Percentiles rank a stretch among this genome's conserved stretches.
phyloP scores from a whole-genome alignment of 2,113 vertebrate species.

The Enhydra lutris region DNA sequence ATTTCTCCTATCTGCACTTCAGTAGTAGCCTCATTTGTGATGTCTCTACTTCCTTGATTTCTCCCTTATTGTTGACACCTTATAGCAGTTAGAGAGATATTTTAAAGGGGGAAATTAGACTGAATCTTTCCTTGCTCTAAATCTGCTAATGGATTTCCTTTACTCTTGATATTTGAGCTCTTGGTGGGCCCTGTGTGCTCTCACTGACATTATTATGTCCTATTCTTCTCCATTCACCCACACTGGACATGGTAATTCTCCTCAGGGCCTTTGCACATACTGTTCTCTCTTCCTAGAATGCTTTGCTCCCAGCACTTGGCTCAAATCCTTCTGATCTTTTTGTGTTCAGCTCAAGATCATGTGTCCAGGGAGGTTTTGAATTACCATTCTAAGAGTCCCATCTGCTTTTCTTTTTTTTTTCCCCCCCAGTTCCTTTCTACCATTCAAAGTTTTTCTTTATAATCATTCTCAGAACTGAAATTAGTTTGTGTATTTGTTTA shows the following conservation, averaged over 20 bases:
- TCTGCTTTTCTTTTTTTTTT: neutral
- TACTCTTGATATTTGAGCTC: neutral
- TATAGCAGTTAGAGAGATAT: neutral
- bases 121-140: neutral
- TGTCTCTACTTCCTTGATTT: neutral
- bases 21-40: neutral
- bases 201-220: neutral
- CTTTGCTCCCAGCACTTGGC: neutral
- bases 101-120: neutral
- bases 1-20: neutral
- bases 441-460: neutral
- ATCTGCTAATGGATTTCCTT: neutral
- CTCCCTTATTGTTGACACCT: neutral
- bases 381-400: neutral
- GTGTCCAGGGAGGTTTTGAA: neutral
- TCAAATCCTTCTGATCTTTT: neutral
- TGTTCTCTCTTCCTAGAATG: neutral
- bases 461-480: neutral
- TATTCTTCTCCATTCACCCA: neutral
- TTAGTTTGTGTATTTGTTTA: neutral
- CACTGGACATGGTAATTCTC: neutral
- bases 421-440: neutral
- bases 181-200: neutral
- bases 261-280: neutral
- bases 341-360: neutral